Base-by-base conservation (phyloP, 1,140 invertebrate species). In the Tetramorium simillimum region DNA sequence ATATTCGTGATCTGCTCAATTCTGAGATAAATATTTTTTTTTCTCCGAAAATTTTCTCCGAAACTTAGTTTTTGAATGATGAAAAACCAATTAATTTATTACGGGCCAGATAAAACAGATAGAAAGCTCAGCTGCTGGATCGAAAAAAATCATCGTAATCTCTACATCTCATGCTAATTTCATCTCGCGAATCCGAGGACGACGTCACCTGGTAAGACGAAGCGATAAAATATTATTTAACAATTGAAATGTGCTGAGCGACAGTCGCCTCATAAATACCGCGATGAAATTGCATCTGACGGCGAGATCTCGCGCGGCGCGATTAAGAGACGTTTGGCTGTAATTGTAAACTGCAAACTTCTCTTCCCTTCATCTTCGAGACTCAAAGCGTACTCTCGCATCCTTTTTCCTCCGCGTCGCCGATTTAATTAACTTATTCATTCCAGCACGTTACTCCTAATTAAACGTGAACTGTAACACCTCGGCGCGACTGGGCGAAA, bases 401-500 rank as follows among this genome's bases (percentile, higher is more conserved):
- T 65, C 16, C 18, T 84, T 90, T 89, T 88, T 53, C 33, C 43
- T 16, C 16, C 6, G 37, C 80, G 77, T 33, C 67, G 46, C 16
- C 85, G 65, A 43, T 93, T 93, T 93, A 94, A 95, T 94, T 95
- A 94, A 95, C 93, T 95, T 94, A 94, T 94, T 94, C 93, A 94
- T 94, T 93, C 90, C 91, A 86, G 81, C 90, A 86, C 89, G 86
- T 92, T 88, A 86, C 76, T 77, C 92, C 94, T 95, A 95, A 95
- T 94, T 95, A 95, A 95, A 94, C 93, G 93, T 90, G 93, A 94
- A 93, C 92, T 92, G 91, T 94, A 95, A 95, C 94, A 95, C 94
- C 94, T 95, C 89, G 73, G 72, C 78, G 70, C 82, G 87, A 88
- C 88, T 84, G 87, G 91, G 92, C 88, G 89, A 90, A 89, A 88